phyloP scores from a whole-genome alignment of 2,797 vertebrate species.

The Knipowitschia caucasica region DNA sequence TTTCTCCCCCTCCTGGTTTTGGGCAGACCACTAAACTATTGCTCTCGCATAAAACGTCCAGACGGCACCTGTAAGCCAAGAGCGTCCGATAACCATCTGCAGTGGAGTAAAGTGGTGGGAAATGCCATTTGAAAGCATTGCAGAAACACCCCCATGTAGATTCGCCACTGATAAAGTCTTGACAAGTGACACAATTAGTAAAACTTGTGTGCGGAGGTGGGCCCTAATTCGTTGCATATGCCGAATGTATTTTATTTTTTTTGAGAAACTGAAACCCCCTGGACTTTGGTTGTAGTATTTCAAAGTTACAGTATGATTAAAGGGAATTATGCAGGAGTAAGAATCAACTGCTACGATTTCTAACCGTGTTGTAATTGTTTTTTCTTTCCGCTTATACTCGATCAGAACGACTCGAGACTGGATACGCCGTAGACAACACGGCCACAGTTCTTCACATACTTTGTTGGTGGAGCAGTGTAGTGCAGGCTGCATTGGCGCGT shows the following conservation, averaged over 20 bases:
- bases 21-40: conserved; percentile 1
- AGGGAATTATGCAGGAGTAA: too few relatives aligned
- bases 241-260: background rate
- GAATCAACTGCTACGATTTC: too few relatives aligned
- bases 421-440: too few relatives aligned
- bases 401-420: too few relatives aligned
- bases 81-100: conserved; percentile 6
- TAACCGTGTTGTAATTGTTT: too few relatives aligned
- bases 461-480: too few relatives aligned
- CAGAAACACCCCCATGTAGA: background rate
- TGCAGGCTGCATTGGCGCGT: too few relatives aligned
- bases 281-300: too few relatives aligned
- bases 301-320: too few relatives aligned
- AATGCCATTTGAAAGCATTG: conserved; percentile 22
- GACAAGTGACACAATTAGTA: conserved; percentile 11
- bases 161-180: conserved; percentile 2
- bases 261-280: background rate
- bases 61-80: conserved; percentile 7
- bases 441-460: too few relatives aligned
- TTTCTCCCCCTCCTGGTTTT: conserved; percentile 14
- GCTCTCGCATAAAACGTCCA: conserved; percentile 13
- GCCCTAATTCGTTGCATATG: background rate
- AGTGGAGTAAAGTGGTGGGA: conserved; percentile 8
- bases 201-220: background rate
- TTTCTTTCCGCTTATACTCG: too few relatives aligned